These are phyloP conservation scores for Microtus oregoni DNA, from an alignment of 2,113 vertebrate genomes.

Conservation along the genomic window DNA sequence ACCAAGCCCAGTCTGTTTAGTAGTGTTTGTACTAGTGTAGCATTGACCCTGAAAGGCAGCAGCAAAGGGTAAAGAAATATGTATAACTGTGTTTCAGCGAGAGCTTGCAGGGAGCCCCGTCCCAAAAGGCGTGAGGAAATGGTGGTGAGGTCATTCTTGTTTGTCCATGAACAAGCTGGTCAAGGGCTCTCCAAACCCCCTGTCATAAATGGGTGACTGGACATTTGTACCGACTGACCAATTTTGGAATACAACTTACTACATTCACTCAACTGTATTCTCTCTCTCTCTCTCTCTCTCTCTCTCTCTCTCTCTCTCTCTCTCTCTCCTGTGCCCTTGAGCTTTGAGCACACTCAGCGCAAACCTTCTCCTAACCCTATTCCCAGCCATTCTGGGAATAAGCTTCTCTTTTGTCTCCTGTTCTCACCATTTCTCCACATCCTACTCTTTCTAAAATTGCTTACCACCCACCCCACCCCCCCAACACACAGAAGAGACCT, in stretches of 20 bases:
- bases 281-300: neutral
- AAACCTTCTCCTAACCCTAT: neutral
- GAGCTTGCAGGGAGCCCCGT: neutral
- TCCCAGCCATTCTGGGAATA: neutral
- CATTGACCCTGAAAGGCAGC: neutral
- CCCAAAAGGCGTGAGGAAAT: neutral
- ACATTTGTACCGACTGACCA: neutral
- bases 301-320: neutral
- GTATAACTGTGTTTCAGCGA: neutral
- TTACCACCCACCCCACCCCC: too few species aligned
- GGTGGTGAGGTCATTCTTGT: neutral
- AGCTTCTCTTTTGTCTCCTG: neutral
- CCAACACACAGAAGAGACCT: neutral
- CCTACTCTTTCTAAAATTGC: neutral
- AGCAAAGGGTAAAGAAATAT: neutral
- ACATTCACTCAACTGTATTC: neutral
- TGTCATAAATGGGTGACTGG: neutral
- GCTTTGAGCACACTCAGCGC: neutral
- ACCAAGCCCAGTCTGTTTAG: neutral
- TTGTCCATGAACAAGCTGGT: neutral
- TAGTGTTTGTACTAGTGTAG: neutral
- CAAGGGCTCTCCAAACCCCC: neutral
- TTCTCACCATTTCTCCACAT: neutral
- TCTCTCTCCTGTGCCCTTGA: neutral
- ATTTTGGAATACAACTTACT: neutral